Conservation (phyloP, 2,113 vertebrate genomes). For the Cephalopterus ornatus region DNA sequence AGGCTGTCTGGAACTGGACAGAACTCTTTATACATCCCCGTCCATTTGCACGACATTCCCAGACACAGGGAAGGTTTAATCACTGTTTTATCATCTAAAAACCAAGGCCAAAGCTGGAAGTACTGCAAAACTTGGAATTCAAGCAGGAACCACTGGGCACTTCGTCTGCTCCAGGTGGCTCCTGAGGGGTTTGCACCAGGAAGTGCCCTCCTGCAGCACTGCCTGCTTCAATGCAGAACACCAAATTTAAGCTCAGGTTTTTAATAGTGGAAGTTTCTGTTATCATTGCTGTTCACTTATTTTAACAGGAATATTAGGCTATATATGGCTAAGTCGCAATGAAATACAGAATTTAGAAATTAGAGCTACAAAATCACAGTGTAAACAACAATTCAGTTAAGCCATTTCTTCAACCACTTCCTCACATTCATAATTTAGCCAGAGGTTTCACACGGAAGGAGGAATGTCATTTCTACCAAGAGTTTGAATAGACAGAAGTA, state of each 20-base stretch:
- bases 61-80: neutral
- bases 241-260: neutral
- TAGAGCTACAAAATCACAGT: neutral
- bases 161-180: neutral
- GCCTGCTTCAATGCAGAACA: neutral
- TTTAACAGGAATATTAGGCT: neutral
- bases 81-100: neutral
- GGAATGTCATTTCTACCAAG: neutral
- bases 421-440: neutral
- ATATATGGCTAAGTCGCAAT: neutral
- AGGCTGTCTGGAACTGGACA: neutral
- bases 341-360: neutral
- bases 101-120: neutral
- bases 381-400: neutral
- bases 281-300: neutral
- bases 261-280: neutral
- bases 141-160: neutral
- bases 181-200: fast-evolving
- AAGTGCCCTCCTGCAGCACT: neutral
- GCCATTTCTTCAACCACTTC: neutral
- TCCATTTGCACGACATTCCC: fast-evolving
- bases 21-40: neutral
- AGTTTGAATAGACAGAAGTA: neutral
- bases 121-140: neutral
- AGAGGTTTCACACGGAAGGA: neutral